Percentiles rank a stretch among this genome's conserved stretches.
Evolutionary conservation across 1,140 invertebrate species (phyloP).

Genomic region (Antheraea mylitta): DNA sequence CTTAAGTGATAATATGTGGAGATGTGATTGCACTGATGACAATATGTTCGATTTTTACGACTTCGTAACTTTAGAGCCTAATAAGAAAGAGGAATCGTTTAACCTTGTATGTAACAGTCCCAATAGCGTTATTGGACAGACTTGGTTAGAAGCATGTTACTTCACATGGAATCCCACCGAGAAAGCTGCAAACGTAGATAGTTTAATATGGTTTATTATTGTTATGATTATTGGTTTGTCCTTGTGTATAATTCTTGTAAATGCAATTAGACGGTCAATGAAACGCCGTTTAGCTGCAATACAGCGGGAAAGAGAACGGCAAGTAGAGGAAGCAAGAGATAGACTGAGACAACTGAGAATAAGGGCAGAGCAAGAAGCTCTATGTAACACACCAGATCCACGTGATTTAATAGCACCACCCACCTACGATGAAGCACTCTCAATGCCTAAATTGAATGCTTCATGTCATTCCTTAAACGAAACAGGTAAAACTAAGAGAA

Average conservation of each 20-base stretch:
- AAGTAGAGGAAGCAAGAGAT: constrained; percentile 78
- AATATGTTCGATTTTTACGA: constrained; percentile 80
- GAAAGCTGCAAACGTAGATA: constrained; percentile 64
- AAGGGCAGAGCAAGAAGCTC: constrained; percentile 78
- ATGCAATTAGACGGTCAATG: constrained; percentile 79
- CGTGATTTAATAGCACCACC: constrained; percentile 83
- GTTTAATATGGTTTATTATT: constrained; percentile 81
- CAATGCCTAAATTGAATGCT: constrained; percentile 82
- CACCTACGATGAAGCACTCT: constrained; percentile 86
- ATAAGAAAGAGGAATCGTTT: constrained; percentile 77
- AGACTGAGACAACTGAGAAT: constrained; percentile 78
- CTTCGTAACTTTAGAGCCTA: constrained; percentile 79
- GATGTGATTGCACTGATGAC: constrained; percentile 81
- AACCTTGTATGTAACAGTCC: constrained; percentile 81
- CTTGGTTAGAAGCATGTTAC: constrained; percentile 83
- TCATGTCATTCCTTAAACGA: constrained; percentile 81
- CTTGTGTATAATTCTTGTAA: constrained; percentile 70
- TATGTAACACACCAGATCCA: constrained; percentile 80
- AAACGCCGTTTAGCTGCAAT: constrained; percentile 78
- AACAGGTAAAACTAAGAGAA: constrained; percentile 70
- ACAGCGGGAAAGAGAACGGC: constrained; percentile 81
- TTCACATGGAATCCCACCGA: constrained; percentile 78
- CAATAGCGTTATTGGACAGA: constrained; percentile 79
- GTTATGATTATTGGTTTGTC: constrained; percentile 77
- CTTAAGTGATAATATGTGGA: constrained; percentile 86